A percentile compares a stretch with the other conserved stretches of the same genome.
Evolutionary conservation across 2,888 invertebrate species (phyloP).

Genomic region (Iphiclides podalirius): DNA sequence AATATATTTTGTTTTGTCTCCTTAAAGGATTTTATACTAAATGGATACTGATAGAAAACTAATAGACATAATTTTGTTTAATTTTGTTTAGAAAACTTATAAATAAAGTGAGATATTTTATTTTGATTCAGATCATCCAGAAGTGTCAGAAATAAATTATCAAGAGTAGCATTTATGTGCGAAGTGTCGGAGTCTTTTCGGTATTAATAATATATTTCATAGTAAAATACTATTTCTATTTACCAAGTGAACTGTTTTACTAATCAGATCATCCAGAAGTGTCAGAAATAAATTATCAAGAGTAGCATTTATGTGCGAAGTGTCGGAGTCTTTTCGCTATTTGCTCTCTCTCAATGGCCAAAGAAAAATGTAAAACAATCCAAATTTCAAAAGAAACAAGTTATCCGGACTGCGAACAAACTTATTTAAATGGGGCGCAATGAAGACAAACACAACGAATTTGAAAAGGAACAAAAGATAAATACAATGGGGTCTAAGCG

Average conservation of each 20-base stretch:
- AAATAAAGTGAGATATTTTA: no score
- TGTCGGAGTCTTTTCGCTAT: background rate
- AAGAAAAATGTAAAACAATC: slow-evolving; percentile 55
- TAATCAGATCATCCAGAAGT: no score
- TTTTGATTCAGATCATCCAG: no score
- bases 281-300: background rate
- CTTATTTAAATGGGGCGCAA: slow-evolving; percentile 47
- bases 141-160: background rate
- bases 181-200: background rate
- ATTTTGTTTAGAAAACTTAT: no score
- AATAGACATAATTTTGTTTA: no score
- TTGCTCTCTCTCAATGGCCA: background rate
- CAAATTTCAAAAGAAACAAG: slow-evolving; percentile 51
- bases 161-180: background rate
- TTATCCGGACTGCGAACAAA: slow-evolving; percentile 45
- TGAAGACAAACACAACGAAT: slow-evolving; percentile 55
- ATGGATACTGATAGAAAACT: no score
- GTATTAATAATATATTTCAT: no score
- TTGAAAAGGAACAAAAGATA: slow-evolving; percentile 54
- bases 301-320: background rate
- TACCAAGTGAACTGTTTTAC: no score
- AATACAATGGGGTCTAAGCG: slow-evolving; percentile 45
- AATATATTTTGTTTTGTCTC: no score
- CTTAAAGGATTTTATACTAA: no score
- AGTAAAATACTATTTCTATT: no score